Conservation (phyloP, 1,140 invertebrate species). For the Scaptomyza montana region DNA sequence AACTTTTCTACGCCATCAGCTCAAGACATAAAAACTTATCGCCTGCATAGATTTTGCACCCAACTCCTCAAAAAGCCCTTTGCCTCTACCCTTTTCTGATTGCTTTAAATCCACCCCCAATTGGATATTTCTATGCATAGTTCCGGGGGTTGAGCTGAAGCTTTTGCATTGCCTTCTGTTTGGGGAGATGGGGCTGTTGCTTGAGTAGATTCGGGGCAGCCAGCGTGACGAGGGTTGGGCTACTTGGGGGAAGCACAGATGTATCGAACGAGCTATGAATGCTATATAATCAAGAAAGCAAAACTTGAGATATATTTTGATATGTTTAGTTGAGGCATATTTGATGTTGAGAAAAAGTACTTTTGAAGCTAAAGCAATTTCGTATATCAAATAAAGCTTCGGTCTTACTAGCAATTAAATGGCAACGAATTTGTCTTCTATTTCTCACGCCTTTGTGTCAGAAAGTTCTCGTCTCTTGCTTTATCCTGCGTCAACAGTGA, state of each 20-base stretch:
- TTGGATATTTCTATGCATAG: conserved; percentile 19
- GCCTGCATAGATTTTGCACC: conserved; percentile 54
- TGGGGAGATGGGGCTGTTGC: conserved; percentile 26
- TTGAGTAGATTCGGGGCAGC: conserved; percentile 32
- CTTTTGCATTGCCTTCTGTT: background rate
- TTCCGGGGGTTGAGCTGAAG: conserved; percentile 21
- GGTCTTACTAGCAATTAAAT: background rate
- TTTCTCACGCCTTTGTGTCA: conserved; percentile 6
- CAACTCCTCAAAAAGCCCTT: conserved; percentile 4
- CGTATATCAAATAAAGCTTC: no score
- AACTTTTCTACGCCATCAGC: conserved; percentile 81
- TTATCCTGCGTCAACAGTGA: background rate
- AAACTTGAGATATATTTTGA: no score
- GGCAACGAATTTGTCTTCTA: background rate
- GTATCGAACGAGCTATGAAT: conserved; percentile 2
- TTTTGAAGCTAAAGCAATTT: no score
- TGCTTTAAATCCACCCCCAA: conserved; percentile 64
- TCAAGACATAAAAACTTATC: conserved; percentile 82
- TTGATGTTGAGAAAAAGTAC: no score
- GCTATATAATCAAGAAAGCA: no score
- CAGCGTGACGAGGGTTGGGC: conserved; percentile 11
- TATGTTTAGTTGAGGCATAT: no score
- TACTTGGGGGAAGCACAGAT: conserved; percentile 1
- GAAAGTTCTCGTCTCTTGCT: background rate
- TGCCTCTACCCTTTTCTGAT: conserved; percentile 24